phyloP scores from a whole-genome alignment of 2,888 invertebrate species.

The Endotricha flammealis region DNA sequence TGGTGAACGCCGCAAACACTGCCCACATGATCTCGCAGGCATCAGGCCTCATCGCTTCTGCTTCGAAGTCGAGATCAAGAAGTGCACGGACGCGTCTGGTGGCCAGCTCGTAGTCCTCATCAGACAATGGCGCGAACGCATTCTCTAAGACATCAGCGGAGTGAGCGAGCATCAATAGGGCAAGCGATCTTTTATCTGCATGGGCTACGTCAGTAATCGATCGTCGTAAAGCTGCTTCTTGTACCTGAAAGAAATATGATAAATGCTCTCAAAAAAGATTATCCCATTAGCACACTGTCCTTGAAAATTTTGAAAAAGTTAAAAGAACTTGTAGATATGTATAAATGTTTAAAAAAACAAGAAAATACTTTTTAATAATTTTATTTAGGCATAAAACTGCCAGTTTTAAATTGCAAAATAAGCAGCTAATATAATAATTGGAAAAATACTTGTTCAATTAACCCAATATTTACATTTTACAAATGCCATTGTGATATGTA shows the following conservation, averaged over 20 bases:
- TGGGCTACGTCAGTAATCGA: conserved; percentile 99
- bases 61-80: conserved; percentile 97
- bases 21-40: conserved; percentile 98
- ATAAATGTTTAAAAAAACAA: too few relatives aligned
- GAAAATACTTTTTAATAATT: too few relatives aligned
- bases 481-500: conserved; percentile 10
- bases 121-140: conserved; percentile 97
- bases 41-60: conserved; percentile 94
- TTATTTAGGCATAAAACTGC: too few relatives aligned
- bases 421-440: too few relatives aligned
- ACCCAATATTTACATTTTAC: background rate
- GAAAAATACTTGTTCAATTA: too few relatives aligned
- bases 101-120: conserved; percentile 98
- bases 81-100: conserved; percentile 98
- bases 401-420: too few relatives aligned
- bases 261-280: too few relatives aligned
- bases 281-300: too few relatives aligned
- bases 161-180: conserved; percentile 96
- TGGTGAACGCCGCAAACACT: conserved; percentile 98
- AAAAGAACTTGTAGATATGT: too few relatives aligned
- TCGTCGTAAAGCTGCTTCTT: conserved; percentile 96
- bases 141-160: conserved; percentile 99
- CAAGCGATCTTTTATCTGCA: conserved; percentile 96
- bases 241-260: conserved; percentile 89
- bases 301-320: too few relatives aligned